Percentiles rank a stretch among this genome's conserved stretches.
Conservation (phyloP, 1,140 invertebrate genomes). For the Caenorhabditis latens region DNA sequence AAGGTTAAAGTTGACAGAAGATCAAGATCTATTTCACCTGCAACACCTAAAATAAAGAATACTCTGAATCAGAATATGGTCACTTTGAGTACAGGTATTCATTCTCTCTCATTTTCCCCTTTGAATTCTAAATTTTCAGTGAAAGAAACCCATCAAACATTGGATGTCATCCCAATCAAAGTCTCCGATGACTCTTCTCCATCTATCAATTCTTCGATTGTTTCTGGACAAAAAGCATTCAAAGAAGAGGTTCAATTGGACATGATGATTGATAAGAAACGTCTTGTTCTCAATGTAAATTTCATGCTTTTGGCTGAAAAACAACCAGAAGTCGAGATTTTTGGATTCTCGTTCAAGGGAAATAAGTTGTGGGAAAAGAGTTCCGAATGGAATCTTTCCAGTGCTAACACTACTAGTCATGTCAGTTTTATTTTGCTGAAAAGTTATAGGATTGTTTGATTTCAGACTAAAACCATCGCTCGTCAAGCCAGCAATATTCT, state of each 20-base stretch:
- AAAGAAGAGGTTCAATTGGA: slow-evolving; percentile 25
- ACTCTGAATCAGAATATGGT: not conserved
- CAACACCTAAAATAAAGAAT: not conserved
- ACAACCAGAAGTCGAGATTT: slow-evolving; percentile 26
- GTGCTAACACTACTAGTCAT: slow-evolving; percentile 42
- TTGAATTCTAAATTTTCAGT: slow-evolving; percentile 8
- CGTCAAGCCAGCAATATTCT: slow-evolving; percentile 46
- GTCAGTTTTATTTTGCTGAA: not conserved
- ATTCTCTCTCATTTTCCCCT: not conserved
- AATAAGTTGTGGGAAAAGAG: slow-evolving; percentile 40
- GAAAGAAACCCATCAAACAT: slow-evolving; percentile 30
- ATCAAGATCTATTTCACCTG: not conserved
- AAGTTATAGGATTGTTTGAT: not conserved
- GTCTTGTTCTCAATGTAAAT: slow-evolving; percentile 9
- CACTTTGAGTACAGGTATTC: slow-evolving; percentile 8
- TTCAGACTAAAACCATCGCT: slow-evolving; percentile 44
- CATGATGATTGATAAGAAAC: slow-evolving; percentile 43
- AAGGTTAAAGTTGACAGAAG: not conserved
- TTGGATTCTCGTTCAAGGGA: slow-evolving; percentile 16
- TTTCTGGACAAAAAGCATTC: slow-evolving; percentile 6
- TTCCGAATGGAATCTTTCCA: slow-evolving; percentile 8
- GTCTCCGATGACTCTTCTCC: not conserved
- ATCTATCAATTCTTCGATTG: not conserved
- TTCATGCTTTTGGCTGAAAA: slow-evolving; percentile 8
- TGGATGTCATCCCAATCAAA: slow-evolving; percentile 26